Evolutionary conservation across 1,140 invertebrate species (phyloP).

Genomic region (Drosophila leontia): DNA sequence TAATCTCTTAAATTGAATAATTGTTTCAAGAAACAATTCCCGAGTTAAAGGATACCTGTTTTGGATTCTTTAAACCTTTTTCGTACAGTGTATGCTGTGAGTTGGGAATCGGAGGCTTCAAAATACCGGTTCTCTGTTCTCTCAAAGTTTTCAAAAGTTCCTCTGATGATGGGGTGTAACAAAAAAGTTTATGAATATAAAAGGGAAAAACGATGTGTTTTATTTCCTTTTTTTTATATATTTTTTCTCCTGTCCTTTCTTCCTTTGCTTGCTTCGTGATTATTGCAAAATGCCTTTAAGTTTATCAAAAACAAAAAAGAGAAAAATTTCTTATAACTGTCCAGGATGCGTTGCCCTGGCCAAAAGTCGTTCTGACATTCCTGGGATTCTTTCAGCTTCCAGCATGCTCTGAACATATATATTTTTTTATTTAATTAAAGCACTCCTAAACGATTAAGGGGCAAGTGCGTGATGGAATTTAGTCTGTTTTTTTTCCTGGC

Average conservation of each 20-base stretch:
- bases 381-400: conserved; percentile 26
- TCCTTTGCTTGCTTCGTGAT: conserved; percentile 12
- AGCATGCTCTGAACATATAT: conserved; percentile 16
- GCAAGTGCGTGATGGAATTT: conserved; percentile 43
- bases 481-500: background rate
- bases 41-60: no score
- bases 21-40: background rate
- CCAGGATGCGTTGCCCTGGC: background rate
- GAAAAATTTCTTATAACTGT: conserved; percentile 37
- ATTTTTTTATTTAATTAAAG: conserved; percentile 64
- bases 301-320: conserved; percentile 32
- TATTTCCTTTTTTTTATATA: conserved; percentile 8
- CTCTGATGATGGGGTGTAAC: conserved; percentile 40
- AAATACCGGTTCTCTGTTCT: conserved; percentile 62
- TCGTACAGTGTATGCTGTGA: background rate
- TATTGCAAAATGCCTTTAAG: conserved; percentile 56
- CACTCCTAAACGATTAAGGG: conserved; percentile 44
- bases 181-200: conserved; percentile 55
- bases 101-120: background rate
- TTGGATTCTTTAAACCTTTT: background rate
- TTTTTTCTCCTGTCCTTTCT: conserved; percentile 13
- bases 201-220: conserved; percentile 27
- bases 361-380: conserved; percentile 39
- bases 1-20: background rate
- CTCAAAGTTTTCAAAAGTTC: conserved; percentile 41